Evolutionary conservation across 2,113 vertebrate species (phyloP).

Genomic region (Morone saxatilis): DNA sequence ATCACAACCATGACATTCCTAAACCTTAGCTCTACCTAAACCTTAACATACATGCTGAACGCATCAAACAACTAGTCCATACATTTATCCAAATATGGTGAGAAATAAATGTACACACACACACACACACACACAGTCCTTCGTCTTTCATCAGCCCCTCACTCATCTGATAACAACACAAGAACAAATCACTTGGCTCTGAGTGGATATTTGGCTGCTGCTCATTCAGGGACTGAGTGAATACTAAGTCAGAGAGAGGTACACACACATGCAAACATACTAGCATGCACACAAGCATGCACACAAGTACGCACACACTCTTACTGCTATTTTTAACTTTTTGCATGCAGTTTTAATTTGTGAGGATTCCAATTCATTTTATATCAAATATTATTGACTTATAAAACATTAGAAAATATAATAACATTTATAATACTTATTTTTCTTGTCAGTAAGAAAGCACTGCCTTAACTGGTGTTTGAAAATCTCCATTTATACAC

Average conservation of each 20-base stretch:
- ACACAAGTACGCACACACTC: neutral
- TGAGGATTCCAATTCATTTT: neutral
- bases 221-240: conserved; percentile 13
- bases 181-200: conserved; percentile 42
- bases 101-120: neutral
- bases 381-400: neutral
- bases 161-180: conserved; percentile 31
- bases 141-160: conserved; percentile 28
- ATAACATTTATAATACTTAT: neutral
- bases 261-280: neutral
- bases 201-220: conserved; percentile 18
- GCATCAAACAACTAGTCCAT: neutral
- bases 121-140: neutral
- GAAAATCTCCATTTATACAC: no score
- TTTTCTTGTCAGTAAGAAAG: neutral
- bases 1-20: neutral
- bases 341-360: neutral
- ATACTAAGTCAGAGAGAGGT: neutral
- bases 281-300: neutral
- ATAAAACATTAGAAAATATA: neutral
- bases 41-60: neutral
- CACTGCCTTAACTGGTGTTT: neutral
- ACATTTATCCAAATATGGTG: neutral
- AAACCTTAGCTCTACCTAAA: neutral
- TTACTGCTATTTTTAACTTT: neutral